Evolutionary conservation across 2,797 vertebrate genomes (phyloP).

Genomic region (Echiichthys vipera): DNA sequence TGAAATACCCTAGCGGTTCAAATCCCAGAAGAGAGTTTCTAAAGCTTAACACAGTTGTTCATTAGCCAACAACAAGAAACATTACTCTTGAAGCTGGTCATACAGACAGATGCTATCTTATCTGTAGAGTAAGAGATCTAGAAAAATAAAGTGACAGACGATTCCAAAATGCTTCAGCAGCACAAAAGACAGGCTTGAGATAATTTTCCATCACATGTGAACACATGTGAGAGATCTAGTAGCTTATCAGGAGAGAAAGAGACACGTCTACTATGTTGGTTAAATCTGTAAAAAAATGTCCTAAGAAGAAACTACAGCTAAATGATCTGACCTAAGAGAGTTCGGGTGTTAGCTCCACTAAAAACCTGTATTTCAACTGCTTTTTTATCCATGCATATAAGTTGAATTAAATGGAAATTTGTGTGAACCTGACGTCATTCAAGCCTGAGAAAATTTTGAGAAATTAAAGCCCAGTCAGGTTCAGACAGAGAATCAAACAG

Average conservation of each 20-base stretch:
- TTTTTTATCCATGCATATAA: too few species aligned
- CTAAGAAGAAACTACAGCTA: not conserved
- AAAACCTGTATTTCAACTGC: too few species aligned
- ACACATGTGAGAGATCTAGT: not conserved
- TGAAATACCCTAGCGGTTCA: not conserved
- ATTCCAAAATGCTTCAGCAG: not conserved
- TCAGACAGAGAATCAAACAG: too few species aligned
- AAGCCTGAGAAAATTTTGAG: too few species aligned
- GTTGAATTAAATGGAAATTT: too few species aligned
- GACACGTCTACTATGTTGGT: not conserved
- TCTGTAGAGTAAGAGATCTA: not conserved
- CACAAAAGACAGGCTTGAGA: not conserved
- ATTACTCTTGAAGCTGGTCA: too few species aligned
- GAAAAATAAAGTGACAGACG: conserved; percentile 9
- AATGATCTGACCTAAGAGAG: too few species aligned
- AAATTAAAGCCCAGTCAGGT: too few species aligned
- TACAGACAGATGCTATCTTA: not conserved
- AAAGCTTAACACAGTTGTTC: not conserved
- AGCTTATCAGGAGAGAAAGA: conserved; percentile 2
- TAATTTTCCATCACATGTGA: conserved; percentile 5
- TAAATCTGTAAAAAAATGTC: not conserved
- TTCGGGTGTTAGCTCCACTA: too few species aligned
- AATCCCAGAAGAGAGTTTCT: conserved; percentile 1
- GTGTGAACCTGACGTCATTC: too few species aligned
- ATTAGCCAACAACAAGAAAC: conserved; percentile 24